Percentiles rank a stretch among this genome's conserved stretches.
These are phyloP conservation scores for Goniozus legneri DNA, from an alignment of 1,140 invertebrate species.

Conservation along the genomic window DNA sequence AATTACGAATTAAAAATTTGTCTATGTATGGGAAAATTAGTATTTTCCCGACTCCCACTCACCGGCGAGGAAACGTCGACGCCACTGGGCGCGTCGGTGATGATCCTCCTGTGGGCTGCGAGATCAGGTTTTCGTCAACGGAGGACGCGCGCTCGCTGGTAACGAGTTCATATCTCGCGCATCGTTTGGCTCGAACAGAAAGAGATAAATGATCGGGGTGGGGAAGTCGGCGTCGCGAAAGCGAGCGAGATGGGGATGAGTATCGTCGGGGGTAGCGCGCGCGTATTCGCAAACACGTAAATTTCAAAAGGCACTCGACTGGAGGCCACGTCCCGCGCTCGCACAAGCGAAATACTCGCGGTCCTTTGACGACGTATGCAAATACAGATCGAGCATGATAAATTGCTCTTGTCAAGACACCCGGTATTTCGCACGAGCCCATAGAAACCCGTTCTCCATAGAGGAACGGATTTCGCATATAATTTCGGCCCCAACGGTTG, in stretches of 20 bases:
- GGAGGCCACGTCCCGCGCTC: slow-evolving; percentile 46
- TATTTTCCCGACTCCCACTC: too few relatives aligned
- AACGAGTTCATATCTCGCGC: slow-evolving; percentile 47
- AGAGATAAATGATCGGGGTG: slow-evolving; percentile 13
- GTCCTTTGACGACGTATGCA: slow-evolving; percentile 55
- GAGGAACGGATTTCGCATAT: slow-evolving; percentile 39
- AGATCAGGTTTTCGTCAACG: slow-evolving; percentile 21
- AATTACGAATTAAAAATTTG: too few relatives aligned
- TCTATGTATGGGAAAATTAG: too few relatives aligned
- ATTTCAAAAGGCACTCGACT: slow-evolving; percentile 55
- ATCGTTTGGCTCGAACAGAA: slow-evolving; percentile 43
- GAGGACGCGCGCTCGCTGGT: slow-evolving; percentile 24
- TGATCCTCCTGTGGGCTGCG: too few relatives aligned
- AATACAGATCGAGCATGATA: slow-evolving; percentile 57
- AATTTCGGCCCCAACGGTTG: slow-evolving; percentile 38
- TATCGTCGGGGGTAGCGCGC: slow-evolving; percentile 16
- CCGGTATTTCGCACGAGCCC: slow-evolving; percentile 52
- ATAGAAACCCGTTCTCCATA: slow-evolving; percentile 37
- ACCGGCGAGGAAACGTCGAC: too few relatives aligned
- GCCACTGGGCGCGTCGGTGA: too few relatives aligned
- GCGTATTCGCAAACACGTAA: slow-evolving; percentile 54
- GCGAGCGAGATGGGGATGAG: slow-evolving; percentile 18
- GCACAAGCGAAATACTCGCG: slow-evolving; percentile 40
- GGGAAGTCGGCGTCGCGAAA: slow-evolving; percentile 18
- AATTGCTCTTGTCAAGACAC: slow-evolving; percentile 55